Evolutionary conservation across 2,113 vertebrate genomes (phyloP).

Genomic region (human (Homo sapiens)): GRCh38 chr1:19737001-19737500

Average conservation of each 20-base stretch:
- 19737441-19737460: conserved; percentile 95
- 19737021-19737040: no score
- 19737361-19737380: conserved; percentile 89
- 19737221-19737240: not conserved
- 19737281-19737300: not conserved
- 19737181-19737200: not conserved
- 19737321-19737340: not conserved
- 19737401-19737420: conserved; percentile 98
- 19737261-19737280: not conserved
- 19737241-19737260: not conserved
- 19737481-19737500: not conserved
- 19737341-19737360: not conserved
- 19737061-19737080: not conserved
- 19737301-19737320: not conserved
- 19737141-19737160: accelerated
- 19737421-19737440: conserved; percentile 96
- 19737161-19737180: not conserved
- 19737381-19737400: conserved; percentile 96
- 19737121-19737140: not conserved
- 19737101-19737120: not conserved
- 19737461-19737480: conserved; percentile 25
- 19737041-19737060: accelerated
- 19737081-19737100: no score
- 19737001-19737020: not conserved
- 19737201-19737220: not conserved